Evolutionary conservation across 2,797 vertebrate genomes (phyloP), one percentile per base, ranked within the genome.

Genomic region (Channallabes apus): DNA sequence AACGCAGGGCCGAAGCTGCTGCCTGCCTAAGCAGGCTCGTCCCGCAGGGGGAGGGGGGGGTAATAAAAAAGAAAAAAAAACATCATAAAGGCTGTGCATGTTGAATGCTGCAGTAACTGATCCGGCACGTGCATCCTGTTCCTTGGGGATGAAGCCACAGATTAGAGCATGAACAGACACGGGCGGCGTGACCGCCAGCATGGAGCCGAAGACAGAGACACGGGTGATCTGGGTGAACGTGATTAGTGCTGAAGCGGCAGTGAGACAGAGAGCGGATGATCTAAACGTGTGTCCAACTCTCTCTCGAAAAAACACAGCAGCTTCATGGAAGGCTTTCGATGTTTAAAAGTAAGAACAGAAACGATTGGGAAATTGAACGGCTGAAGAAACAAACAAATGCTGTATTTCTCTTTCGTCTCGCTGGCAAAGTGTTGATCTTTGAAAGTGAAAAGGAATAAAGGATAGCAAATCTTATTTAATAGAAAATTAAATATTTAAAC

Each of bases 61-160:
- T 62, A 9, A 41, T 77, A 46, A 46, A 2, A 41, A 38, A 38
- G 6, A 46, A 2, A 46, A 46, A 78, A 62, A 78, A 62, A 0
- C 14, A 41, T 46, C 59, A 80, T 17, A 64, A 80, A 62, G 22
- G 17, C 59, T 0, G 6, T 41, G 59, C 58, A 11, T 80, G 59
- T 64, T 80, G 59, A 27, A 80, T 27, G 64, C 77, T 80, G 77
- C 35, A n/a, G 59, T 27, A 46, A 80, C 59, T 80, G 59, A 80
- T 80, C 77, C 24, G 6, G 22, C 77, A 64, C 24, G 46, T 27
- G 59, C 6, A 1, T 18, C 59, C 41, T 2, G 3, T n/a, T 80
- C 77, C 77, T 80, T 46, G 22, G 64, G 77, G 77, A 41, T 62
- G 46, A 62, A 64, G 1, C 4, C 59, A 41, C 14, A 27, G 77